Evolutionary conservation across 2,797 vertebrate genomes (phyloP), one percentile per base, ranked within the genome.

Genomic region (Betta splendens): DNA sequence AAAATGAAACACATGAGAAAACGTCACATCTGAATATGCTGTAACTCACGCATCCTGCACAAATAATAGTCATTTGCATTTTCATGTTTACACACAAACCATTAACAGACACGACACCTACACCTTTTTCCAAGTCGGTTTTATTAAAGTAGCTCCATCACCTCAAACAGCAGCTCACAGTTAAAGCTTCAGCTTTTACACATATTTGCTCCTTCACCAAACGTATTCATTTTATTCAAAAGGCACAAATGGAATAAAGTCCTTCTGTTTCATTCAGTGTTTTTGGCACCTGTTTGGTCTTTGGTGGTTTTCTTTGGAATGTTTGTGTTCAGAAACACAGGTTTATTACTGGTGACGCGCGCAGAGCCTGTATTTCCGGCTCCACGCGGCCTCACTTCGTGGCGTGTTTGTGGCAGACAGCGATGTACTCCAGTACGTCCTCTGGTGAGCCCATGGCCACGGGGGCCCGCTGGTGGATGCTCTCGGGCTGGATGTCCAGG

Each of bases 371-470:
- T 3, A 61, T 46, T 25, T 32, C 20, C 15, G 33, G 29, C 10
- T 46, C 5, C 4, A 8, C 17, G 23, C 15, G 5, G 10, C 9
- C 17, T 90, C 80, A 90, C 57, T 91, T 89, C 39, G 70, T 84
- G 51, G 50, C 66, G 15, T 94, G 91, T 81, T 95, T 97, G 79
- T 93, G 77, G 65, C 94, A 94, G 82, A 94, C 91, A 53, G 91
- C 57, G 2, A 98, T 75, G 71, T 94, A 99, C 52, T 99, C 97
- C 43, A 92, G 75, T 37, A 99, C 96, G 2, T 99, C 97, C 0
- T 97, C 95, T 0, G 93, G 67, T 31, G 97, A 99, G 15, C 97
- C 97, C 17, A 98, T 76, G 9, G 95, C 90, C 21, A 96, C 88
- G 1, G 97, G 96, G 0, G 87, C 85, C 52, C 94, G 88, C 74